Evolutionary conservation across 2,888 invertebrate species (phyloP).

Genomic region (Mythimna vitellina): DNA sequence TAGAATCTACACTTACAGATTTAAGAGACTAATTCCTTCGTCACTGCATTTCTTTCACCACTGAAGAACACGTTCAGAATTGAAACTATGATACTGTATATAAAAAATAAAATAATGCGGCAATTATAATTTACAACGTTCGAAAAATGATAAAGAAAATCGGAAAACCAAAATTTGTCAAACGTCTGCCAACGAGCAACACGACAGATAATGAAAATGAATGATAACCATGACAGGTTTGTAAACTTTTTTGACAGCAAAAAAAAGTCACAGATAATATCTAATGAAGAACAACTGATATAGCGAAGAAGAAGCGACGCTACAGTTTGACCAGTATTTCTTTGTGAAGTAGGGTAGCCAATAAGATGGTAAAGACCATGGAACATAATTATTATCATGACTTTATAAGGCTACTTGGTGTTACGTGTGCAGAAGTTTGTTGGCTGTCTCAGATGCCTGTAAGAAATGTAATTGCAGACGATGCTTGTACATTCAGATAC

Average conservation of each 20-base stretch:
- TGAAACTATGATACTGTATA: neutral
- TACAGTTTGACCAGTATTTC: neutral
- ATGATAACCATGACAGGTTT: slow-evolving; percentile 31
- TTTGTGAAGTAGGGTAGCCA: neutral
- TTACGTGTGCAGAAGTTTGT: too few relatives aligned
- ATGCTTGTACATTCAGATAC: too few relatives aligned
- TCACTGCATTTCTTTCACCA: slow-evolving; percentile 48
- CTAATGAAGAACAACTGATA: neutral
- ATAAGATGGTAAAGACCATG: neutral
- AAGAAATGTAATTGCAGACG: too few relatives aligned
- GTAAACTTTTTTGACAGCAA: neutral
- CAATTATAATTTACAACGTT: slow-evolving; percentile 26
- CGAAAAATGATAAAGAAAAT: slow-evolving; percentile 46
- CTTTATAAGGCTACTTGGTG: neutral
- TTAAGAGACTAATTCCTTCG: slow-evolving; percentile 21
- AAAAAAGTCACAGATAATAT: slow-evolving; percentile 3
- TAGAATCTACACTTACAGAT: slow-evolving; percentile 40
- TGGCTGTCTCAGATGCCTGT: too few relatives aligned
- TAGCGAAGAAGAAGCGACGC: neutral
- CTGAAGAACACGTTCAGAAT: neutral
- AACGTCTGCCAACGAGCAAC: slow-evolving; percentile 22
- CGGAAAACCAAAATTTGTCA: slow-evolving; percentile 48
- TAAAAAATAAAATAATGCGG: slow-evolving; percentile 35
- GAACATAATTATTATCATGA: neutral
- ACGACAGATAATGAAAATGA: slow-evolving; percentile 26